Base-by-base conservation (phyloP, 2,113 vertebrate genomes). In the Lepus timidus region DNA sequence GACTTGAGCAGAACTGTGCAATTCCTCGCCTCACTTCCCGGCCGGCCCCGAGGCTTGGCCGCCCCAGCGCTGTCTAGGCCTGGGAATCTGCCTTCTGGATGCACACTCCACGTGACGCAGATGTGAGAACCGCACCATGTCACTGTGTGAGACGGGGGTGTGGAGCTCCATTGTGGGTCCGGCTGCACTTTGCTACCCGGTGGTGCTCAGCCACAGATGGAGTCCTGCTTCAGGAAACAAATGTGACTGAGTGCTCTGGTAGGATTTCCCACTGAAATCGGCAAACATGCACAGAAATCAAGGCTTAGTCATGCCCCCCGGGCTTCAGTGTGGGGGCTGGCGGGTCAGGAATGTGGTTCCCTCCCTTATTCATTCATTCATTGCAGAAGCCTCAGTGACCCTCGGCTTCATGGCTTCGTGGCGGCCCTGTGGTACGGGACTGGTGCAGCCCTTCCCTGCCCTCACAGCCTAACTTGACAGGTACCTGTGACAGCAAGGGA, bases 221-320 rank as follows among this genome's bases (percentile, higher is more conserved):
- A 89, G 39, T 65, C 79, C 44, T 95, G 65, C 36, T 79, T 88
- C 71, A 65, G 67, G 82, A 85, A 71, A 90, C 67, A 93, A 31
- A 85, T 85, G 36, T 82, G 58, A 88, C 70, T 74, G 70, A 25
- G 73, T 91, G 33, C 33, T 79, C 19, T 70, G 67, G 44, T 61
- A 58, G 75, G 74, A 74, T 93, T 9, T 58, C 83, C 31, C 87
- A 73, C 52, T 91, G 74, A 78, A 89, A 64, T 74, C 71, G n/a
- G 61, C 22, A 58, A 79, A 70, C 9, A 25, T 9, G 31, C 13
- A 85, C 70, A 67, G 58, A 79, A 75, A 92, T 62, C 52, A 68
- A 90, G 51, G 31, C n/a, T 86, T 76, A 79, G 49, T 91, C 78
- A 79, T 33, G 81, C n/a, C 25, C 65, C 20, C 33, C 11, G 29